Base-by-base conservation (phyloP, 2,797 vertebrate genomes). In the Babyrousa celebensis region DNA sequence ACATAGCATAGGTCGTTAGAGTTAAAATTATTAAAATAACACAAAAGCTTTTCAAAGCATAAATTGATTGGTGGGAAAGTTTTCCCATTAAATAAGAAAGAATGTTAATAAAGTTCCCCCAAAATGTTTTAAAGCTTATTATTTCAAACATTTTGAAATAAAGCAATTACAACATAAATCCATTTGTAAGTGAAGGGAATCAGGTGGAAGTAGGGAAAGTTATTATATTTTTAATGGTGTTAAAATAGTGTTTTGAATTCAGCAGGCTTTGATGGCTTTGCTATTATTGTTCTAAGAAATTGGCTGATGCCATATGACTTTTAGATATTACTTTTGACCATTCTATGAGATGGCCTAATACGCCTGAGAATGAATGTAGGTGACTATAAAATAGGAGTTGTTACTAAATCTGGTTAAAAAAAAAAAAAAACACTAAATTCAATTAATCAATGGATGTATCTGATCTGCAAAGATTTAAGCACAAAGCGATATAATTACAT, bases 11-110 rank as follows among this genome's bases (percentile, higher is more conserved):
- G 5, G 36, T n/a, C 79, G 18, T 75, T 79, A 80, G 16, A 80
- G 21, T 84, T 91, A 72, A 91, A 91, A 91, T 78, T 27, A 56
- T 70, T 77, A 67, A 71, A 18, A 72, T 58, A 87, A 87, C 36
- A 29, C n/a, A 78, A 72, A 43, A 75, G 4, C 12, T 58, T 70
- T 70, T 75, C 25, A 80, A 71, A 48, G 9, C 3, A 54, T 56
- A 94, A 43, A 5, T 52, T 83, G 4, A 58, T 60, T 18, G 60
- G 17, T 84, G 15, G 60, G 82, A 95, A 63, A 93, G 54, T 71
- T 91, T 85, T 78, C 21, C 3, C 68, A 90, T 56, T 85, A 58
- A 62, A 58, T n/a, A 78, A 77, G 16, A 68, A 71, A 58, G 12
- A 43, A 91, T 6, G 62, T 12, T 32, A 72, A 83, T 56, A 54